These are phyloP conservation scores for Crossaster papposus DNA, from an alignment of 53 echinoderm and acorn worm genomes.

Conservation along the genomic window DNA sequence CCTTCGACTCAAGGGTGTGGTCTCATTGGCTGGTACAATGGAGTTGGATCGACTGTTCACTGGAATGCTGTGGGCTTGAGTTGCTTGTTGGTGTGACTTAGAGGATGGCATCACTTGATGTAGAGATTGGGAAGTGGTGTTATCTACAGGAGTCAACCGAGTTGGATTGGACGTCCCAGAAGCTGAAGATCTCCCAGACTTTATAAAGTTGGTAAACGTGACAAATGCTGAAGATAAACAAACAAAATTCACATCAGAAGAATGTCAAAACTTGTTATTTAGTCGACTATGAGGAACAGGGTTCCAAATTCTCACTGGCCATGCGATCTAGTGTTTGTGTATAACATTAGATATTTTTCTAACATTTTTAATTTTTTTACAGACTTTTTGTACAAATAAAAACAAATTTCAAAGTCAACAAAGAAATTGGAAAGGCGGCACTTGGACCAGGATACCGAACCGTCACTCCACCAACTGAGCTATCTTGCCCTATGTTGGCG, in stretches of 20 bases:
- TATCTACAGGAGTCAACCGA: background rate
- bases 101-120: background rate
- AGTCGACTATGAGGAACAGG: background rate
- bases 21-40: background rate
- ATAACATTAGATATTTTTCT: too few species aligned
- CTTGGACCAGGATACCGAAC: too few species aligned
- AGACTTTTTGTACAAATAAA: too few species aligned
- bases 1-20: slow-evolving; percentile 55
- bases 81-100: slow-evolving; percentile 6
- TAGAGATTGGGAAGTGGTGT: background rate
- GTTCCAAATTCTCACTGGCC: background rate
- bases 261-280: background rate
- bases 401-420: too few species aligned
- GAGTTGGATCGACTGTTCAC: slow-evolving; percentile 3
- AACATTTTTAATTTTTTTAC: too few species aligned
- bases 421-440: too few species aligned
- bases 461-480: too few species aligned
- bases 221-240: slow-evolving; percentile 57
- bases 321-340: too few species aligned
- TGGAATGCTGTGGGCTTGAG: background rate
- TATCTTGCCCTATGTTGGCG: too few species aligned
- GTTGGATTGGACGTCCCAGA: background rate
- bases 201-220: slow-evolving; percentile 60
- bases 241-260: background rate
- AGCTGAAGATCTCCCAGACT: slow-evolving; percentile 40